These are phyloP conservation scores for Pedionomus torquatus DNA, from an alignment of 2,113 vertebrate genomes.

Conservation along the genomic window DNA sequence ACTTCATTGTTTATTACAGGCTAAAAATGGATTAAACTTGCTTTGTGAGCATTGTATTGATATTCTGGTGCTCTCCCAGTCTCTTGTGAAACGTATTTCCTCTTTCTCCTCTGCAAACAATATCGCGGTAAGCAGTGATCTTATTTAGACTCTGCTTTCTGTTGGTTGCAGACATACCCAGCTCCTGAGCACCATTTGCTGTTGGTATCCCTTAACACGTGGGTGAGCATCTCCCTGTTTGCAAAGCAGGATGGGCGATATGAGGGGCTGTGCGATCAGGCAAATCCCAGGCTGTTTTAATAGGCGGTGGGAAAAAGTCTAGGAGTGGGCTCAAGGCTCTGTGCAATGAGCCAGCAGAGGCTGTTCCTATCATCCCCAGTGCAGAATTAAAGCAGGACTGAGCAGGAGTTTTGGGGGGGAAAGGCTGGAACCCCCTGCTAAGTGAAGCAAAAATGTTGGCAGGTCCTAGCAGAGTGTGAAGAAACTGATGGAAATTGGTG, in stretches of 20 bases:
- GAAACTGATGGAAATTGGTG: neutral
- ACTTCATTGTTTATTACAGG: conserved; percentile 34
- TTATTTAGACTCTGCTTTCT: neutral
- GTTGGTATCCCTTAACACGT: neutral
- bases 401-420: neutral
- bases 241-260: neutral
- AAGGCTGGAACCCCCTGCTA: neutral
- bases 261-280: neutral
- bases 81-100: conserved; percentile 29
- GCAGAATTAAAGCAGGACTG: neutral
- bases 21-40: conserved; percentile 45
- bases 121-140: neutral
- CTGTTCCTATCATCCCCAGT: neutral
- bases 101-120: conserved; percentile 44
- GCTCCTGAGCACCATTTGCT: neutral
- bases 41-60: conserved; percentile 20
- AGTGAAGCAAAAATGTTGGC: neutral
- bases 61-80: conserved; percentile 27
- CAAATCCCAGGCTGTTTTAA: neutral
- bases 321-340: neutral
- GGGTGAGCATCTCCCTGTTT: neutral
- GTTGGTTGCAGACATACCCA: neutral
- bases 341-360: neutral
- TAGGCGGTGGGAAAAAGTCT: neutral
- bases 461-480: neutral